Base-by-base conservation (phyloP, 2,113 vertebrate species). In the Corythaeola cristata region DNA sequence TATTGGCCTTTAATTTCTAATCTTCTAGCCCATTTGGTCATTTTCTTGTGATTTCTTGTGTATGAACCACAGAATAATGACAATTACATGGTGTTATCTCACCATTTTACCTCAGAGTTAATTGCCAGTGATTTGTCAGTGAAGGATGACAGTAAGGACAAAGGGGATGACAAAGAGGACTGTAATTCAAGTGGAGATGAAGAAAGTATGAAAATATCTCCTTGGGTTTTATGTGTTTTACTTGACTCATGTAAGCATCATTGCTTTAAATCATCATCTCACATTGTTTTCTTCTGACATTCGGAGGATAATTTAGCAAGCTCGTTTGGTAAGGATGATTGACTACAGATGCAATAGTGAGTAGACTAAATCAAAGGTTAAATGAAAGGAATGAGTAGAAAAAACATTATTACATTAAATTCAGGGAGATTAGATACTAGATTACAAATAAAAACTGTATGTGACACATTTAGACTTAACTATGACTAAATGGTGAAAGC, bases 181-280 rank as follows among this genome's bases (percentile, higher is more conserved):
- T 84, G 63, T 66, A 91, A 92, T 95, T 95, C 78, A 74, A 87
- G 41, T 72, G 49, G 60, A 91, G 67, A 64, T 93, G 67, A 96
- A 96, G 88, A 95, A 97, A 93, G 47, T 84, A 95, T 63, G 63
- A 97, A 94, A 96, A 94, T 68, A 74, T 50, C 56, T 93, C 71
- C 62, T 80, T 88, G 69, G 28, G 33, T 71, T 97, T 95, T 96
- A 81, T 85, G 69, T 93, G 89, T 71, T 52, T 56, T 93, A 87
- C 80, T 91, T 96, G 87, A 89, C 81, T 83, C 72, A 90, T 39
- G 85, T 67, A 92, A 78, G 45, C 35, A 92, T 53, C 66, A 44
- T 64, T 81, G 47, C 68, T 93, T 97, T 96, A 96, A 98, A 92
- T 96, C 80, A 87, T 77, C 66, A 66, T 91, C 97, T 96, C 71